These are phyloP conservation scores for Gymnocephalus cernua DNA, from an alignment of 2,113 vertebrate genomes.

Conservation along the genomic window DNA sequence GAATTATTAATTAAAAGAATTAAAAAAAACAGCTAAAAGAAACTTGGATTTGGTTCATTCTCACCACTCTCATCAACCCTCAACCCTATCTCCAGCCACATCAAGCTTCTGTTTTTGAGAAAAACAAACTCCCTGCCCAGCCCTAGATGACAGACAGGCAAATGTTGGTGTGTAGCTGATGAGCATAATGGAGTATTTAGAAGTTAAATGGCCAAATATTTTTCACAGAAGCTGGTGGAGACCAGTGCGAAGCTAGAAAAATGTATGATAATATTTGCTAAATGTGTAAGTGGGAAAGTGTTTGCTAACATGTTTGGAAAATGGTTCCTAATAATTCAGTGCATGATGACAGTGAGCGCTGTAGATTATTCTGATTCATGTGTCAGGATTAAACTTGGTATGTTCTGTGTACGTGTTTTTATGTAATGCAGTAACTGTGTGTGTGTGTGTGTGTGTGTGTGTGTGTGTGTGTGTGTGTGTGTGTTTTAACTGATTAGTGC, in stretches of 20 bases:
- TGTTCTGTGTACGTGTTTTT: constrained; percentile 15
- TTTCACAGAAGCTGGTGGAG: neutral
- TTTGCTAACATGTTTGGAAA: too few species aligned
- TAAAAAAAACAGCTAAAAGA: too few species aligned
- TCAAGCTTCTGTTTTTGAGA: too few species aligned
- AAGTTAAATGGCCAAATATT: neutral
- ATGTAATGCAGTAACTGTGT: constrained; percentile 1
- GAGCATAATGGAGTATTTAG: neutral
- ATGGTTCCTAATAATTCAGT: neutral
- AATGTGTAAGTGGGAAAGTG: too few species aligned
- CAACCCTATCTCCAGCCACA: neutral
- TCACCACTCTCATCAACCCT: neutral
- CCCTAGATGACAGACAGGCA: neutral
- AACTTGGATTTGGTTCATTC: too few species aligned
- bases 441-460: too few species aligned
- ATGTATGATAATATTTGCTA: too few species aligned
- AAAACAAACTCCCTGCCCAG: neutral
- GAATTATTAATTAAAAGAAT: too few species aligned
- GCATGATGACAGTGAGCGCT: neutral
- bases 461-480: too few species aligned
- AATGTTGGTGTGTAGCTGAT: too few species aligned
- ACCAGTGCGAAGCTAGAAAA: neutral
- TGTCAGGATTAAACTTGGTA: neutral
- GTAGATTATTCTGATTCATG: neutral
- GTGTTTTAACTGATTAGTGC: too few species aligned